Evolutionary conservation across 2,797 vertebrate species (phyloP).

Genomic region (Chaunax sp.): DNA sequence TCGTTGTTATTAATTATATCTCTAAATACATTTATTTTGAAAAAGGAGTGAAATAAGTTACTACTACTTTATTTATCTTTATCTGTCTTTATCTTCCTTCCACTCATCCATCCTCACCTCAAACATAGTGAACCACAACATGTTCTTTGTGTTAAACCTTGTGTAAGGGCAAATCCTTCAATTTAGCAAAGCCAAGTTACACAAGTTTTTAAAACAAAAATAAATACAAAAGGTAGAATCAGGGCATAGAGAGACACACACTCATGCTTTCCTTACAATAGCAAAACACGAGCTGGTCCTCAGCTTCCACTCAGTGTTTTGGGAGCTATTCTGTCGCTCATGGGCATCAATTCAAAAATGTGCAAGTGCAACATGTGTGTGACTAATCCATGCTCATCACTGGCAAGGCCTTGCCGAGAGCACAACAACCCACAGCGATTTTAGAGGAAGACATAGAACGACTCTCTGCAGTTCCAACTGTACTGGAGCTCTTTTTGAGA

Average conservation of each 20-base stretch:
- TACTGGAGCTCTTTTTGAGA: constrained; percentile 47
- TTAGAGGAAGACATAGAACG: constrained; percentile 56
- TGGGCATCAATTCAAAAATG: constrained; percentile 42
- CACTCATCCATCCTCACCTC: too few relatives aligned
- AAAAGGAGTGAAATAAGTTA: too few relatives aligned
- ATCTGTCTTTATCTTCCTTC: too few relatives aligned
- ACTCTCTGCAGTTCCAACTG: constrained; percentile 31
- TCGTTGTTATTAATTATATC: too few relatives aligned
- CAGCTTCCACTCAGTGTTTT: constrained; percentile 31
- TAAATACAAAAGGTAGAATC: not conserved
- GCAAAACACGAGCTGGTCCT: constrained; percentile 1
- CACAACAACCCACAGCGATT: constrained; percentile 54
- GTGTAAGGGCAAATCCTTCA: too few relatives aligned
- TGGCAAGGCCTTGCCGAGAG: constrained; percentile 42
- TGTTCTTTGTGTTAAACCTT: too few relatives aligned
- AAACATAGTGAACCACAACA: too few relatives aligned
- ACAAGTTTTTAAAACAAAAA: not conserved
- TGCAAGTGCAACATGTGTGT: constrained; percentile 56
- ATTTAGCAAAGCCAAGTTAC: too few relatives aligned
- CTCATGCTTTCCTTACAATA: not conserved
- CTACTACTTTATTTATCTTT: too few relatives aligned
- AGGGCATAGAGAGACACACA: not conserved
- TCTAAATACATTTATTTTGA: too few relatives aligned
- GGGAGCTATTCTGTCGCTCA: constrained; percentile 37
- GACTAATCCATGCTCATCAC: constrained; percentile 61